phyloP scores from a whole-genome alignment of 2,797 vertebrate species.

The Paguma larvata region DNA sequence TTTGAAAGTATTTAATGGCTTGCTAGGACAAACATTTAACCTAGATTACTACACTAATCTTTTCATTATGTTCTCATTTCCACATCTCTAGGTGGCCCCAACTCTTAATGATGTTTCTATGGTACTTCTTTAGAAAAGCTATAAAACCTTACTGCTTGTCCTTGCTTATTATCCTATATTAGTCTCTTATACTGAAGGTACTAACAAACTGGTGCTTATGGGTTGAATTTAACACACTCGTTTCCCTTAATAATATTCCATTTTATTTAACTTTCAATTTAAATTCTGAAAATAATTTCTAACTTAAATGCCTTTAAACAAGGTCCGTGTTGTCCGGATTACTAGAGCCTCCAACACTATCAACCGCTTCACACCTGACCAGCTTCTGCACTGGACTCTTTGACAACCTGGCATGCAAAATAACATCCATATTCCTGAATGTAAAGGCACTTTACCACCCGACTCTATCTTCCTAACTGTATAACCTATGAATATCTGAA shows the following conservation, averaged over 20 bases:
- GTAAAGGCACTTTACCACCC: not conserved
- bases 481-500: not conserved
- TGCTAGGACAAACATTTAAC: not conserved
- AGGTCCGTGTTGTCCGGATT: not conserved
- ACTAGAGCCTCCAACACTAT: not conserved
- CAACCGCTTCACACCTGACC: not conserved
- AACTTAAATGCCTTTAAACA: slow-evolving; percentile 56
- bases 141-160: not conserved
- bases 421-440: not conserved
- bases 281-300: not conserved
- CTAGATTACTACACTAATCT: slow-evolving; percentile 1
- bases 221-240: slow-evolving; percentile 9
- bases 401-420: not conserved
- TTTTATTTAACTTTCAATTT: slow-evolving; percentile 16
- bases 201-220: not conserved
- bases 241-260: not conserved
- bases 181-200: not conserved
- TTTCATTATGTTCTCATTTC: not conserved
- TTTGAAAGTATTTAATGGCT: not conserved
- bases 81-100: not conserved
- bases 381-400: slow-evolving; percentile 3
- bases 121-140: slow-evolving; percentile 36
- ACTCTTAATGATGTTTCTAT: slow-evolving; percentile 21
- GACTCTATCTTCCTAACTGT: not conserved
- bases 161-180: not conserved